These are phyloP conservation scores for Puntigrus tetrazona DNA, from an alignment of 2,113 vertebrate species.

Conservation along the genomic window DNA sequence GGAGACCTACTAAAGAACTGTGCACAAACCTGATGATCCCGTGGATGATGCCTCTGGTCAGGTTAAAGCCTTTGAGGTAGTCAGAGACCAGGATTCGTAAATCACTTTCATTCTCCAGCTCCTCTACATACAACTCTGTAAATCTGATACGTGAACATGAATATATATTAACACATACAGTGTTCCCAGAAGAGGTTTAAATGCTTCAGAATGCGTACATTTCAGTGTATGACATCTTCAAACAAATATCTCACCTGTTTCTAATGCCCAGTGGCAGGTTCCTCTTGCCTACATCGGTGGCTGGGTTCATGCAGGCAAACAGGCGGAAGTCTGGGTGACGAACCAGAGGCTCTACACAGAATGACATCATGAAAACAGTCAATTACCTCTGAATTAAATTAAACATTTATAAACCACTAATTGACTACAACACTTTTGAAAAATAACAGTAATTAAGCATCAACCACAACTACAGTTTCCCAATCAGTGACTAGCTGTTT, in stretches of 20 bases:
- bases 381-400: background rate
- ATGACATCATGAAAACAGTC: background rate
- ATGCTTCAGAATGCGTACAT: background rate
- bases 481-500: background rate
- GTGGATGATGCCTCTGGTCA: constrained; percentile 80
- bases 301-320: constrained; percentile 99
- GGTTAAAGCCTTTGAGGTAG: constrained; percentile 88
- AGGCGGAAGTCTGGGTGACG: constrained; percentile 91
- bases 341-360: constrained; percentile 82
- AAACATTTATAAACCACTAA: background rate
- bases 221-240: background rate
- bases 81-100: constrained; percentile 87
- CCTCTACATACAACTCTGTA: constrained; percentile 95
- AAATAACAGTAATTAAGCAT: background rate
- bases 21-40: constrained; percentile 89
- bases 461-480: background rate
- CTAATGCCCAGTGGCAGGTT: constrained; percentile 95
- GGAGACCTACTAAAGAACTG: background rate
- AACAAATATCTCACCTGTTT: constrained; percentile 81
- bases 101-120: constrained; percentile 89
- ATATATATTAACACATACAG: background rate
- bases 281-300: constrained; percentile 95
- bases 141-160: constrained; percentile 74
- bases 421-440: background rate
- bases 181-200: background rate